Conservation (phyloP, 1,140 invertebrate genomes). For the Paraescarpia echinospica region DNA sequence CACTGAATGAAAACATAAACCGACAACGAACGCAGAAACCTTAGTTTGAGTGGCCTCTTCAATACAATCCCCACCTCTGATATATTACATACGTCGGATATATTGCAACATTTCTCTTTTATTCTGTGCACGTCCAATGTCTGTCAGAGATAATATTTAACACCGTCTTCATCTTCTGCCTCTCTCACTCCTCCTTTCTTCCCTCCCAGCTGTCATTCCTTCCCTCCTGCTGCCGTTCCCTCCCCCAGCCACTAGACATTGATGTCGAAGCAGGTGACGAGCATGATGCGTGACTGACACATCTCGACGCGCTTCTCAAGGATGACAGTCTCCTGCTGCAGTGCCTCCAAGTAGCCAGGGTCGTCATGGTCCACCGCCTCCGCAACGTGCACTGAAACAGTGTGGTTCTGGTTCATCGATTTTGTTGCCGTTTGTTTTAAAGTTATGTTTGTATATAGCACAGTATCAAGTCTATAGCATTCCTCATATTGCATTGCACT, state of each 20-base stretch:
- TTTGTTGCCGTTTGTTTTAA: conserved; percentile 29
- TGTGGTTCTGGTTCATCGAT: too few relatives aligned
- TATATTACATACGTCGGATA: not conserved
- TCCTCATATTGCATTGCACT: too few relatives aligned
- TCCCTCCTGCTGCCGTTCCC: not conserved
- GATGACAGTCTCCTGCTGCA: conserved; percentile 63
- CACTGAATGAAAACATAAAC: not conserved
- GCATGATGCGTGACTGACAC: conserved; percentile 63
- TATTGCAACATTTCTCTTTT: not conserved
- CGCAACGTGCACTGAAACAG: conserved; percentile 63
- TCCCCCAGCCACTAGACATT: not conserved
- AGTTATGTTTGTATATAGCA: too few relatives aligned
- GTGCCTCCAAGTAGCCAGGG: conserved; percentile 63
- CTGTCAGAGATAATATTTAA: not conserved
- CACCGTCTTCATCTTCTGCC: not conserved
- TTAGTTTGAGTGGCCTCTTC: not conserved
- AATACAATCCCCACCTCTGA: not conserved
- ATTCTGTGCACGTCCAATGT: not conserved
- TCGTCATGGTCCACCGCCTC: conserved; percentile 60
- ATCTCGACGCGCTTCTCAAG: conserved; percentile 64
- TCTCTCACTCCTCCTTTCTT: not conserved
- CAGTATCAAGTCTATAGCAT: too few relatives aligned
- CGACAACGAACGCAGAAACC: not conserved
- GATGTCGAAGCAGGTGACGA: conserved; percentile 57
- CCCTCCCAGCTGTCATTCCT: not conserved